A percentile compares a stretch with the other conserved stretches of the same genome.
Evolutionary conservation across 1,140 invertebrate species (phyloP).

Genomic region (Polyergus mexicanus): DNA sequence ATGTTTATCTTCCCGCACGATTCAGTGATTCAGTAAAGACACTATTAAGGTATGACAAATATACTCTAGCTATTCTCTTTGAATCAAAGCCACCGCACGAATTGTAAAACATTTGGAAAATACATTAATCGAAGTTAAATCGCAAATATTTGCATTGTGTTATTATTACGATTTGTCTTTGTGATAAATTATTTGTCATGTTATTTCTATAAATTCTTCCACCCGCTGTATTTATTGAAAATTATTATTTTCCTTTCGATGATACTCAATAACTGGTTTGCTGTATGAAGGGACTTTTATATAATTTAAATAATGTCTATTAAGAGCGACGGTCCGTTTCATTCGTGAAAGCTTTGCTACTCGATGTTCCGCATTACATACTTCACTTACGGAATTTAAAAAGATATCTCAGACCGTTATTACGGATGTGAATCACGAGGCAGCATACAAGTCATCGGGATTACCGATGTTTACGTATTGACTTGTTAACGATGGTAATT

Average conservation of each 20-base stretch:
- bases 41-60: neutral
- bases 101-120: neutral
- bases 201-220: slow-evolving; percentile 10
- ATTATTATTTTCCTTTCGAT: neutral
- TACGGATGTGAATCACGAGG: neutral
- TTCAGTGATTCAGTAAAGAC: neutral
- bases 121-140: neutral
- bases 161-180: slow-evolving; percentile 1
- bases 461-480: slow-evolving; percentile 24
- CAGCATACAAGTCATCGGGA: neutral
- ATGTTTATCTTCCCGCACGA: no score
- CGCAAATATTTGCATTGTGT: neutral
- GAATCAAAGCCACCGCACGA: neutral
- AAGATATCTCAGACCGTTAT: slow-evolving; percentile 21
- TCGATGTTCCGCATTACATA: slow-evolving; percentile 3
- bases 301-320: neutral
- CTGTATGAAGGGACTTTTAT: neutral
- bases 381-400: slow-evolving; percentile 5
- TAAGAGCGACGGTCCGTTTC: neutral
- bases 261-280: slow-evolving; percentile 10
- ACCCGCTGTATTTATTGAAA: neutral
- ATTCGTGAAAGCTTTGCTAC: neutral
- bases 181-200: neutral
- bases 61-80: neutral
- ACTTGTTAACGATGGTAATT: slow-evolving; percentile 13